Percentiles rank a stretch among this genome's conserved stretches.
Evolutionary conservation across 2,113 vertebrate genomes (phyloP).

Genomic region (Mesocricetus auratus): DNA sequence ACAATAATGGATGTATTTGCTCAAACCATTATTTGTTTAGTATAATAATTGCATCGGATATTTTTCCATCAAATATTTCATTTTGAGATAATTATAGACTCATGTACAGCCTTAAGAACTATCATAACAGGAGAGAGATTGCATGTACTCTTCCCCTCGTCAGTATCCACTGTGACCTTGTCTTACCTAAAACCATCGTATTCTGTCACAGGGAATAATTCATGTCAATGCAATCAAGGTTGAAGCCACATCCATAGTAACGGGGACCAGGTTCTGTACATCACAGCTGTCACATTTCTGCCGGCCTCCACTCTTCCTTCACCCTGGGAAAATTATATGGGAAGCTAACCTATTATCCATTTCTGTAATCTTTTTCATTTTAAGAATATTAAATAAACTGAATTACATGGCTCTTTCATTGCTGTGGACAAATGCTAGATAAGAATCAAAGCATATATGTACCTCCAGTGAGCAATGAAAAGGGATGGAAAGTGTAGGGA

Average conservation of each 20-base stretch:
- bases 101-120: background rate
- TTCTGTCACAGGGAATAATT: background rate
- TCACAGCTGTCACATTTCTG: background rate
- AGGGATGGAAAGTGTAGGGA: no score
- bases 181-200: background rate
- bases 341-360: background rate
- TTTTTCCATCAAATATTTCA: background rate
- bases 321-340: background rate
- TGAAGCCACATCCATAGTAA: background rate
- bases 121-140: background rate
- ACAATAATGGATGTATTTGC: background rate
- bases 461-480: background rate
- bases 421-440: background rate
- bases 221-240: no score
- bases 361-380: background rate
- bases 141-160: background rate
- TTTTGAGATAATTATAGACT: background rate
- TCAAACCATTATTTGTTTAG: background rate
- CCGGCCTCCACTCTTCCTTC: background rate
- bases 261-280: background rate
- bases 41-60: slow-evolving; percentile 15
- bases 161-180: background rate
- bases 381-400: background rate
- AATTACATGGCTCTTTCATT: slow-evolving; percentile 1
- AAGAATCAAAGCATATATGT: background rate